Percentiles rank a stretch among this genome's conserved stretches.
These are phyloP conservation scores for Leuciscus idus DNA, from an alignment of 2,113 vertebrate species.

Conservation along the genomic window DNA sequence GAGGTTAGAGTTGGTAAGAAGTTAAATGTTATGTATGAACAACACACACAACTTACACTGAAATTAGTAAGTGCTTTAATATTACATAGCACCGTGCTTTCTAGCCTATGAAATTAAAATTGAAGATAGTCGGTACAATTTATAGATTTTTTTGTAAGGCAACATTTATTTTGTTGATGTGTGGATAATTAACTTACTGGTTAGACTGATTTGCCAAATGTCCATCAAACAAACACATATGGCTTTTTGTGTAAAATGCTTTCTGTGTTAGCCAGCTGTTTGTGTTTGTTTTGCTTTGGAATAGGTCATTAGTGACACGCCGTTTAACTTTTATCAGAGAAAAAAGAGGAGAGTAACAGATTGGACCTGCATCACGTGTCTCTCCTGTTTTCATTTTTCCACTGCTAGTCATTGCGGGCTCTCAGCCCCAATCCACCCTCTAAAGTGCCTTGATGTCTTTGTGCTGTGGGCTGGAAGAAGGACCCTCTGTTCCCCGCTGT, in stretches of 20 bases:
- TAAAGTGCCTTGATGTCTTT: slow-evolving; percentile 52
- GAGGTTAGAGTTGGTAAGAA: background rate
- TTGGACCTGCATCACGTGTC: slow-evolving; percentile 1
- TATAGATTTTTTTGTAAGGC: background rate
- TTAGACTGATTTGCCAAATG: background rate
- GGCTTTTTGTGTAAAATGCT: slow-evolving; percentile 28
- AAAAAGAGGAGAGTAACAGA: slow-evolving; percentile 6
- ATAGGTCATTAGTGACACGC: background rate
- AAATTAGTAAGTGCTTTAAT: background rate
- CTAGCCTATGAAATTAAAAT: no score
- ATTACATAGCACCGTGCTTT: background rate
- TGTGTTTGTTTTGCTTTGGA: slow-evolving; percentile 1
- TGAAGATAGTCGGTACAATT: background rate
- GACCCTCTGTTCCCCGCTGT: slow-evolving; percentile 58
- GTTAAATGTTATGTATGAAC: background rate
- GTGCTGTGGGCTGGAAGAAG: slow-evolving; percentile 59
- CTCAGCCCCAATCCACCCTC: slow-evolving; percentile 38
- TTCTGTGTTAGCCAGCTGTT: slow-evolving; percentile 38
- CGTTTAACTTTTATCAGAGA: background rate
- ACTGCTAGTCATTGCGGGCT: slow-evolving; percentile 43
- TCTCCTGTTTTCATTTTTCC: slow-evolving; percentile 49
- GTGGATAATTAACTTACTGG: background rate
- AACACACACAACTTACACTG: background rate
- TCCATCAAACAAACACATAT: background rate
- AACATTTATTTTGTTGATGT: background rate